Percentiles rank a stretch among this genome's conserved stretches.
Evolutionary conservation across 2,888 invertebrate species (phyloP).

Genomic region (Tetragonisca angustula): DNA sequence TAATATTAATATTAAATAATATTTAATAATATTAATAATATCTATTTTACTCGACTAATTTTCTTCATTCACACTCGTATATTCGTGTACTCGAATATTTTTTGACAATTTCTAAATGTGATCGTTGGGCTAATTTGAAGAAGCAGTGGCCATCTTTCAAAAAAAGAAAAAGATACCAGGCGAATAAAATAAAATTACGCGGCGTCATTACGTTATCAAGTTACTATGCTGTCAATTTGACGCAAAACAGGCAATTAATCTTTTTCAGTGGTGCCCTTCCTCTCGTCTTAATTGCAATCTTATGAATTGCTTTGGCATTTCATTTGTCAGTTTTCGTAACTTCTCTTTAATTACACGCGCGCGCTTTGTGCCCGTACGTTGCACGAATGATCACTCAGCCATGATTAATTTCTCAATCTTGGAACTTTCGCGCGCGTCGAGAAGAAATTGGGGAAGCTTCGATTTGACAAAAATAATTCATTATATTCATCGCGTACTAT

Average conservation of each 20-base stretch:
- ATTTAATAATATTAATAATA: too few species aligned
- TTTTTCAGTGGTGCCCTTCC: constrained; percentile 7
- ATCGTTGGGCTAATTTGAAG: too few species aligned
- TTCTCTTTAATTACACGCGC: constrained; percentile 14
- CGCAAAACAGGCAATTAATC: constrained; percentile 17
- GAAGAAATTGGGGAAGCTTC: background rate
- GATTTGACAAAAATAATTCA: background rate
- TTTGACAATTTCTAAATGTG: too few species aligned
- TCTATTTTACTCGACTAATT: too few species aligned
- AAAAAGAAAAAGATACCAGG: too few species aligned
- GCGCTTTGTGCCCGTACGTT: background rate
- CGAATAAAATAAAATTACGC: too few species aligned
- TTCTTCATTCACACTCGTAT: background rate
- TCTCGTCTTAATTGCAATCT: constrained; percentile 21
- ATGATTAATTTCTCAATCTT: constrained; percentile 15
- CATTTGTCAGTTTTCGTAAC: constrained; percentile 31
- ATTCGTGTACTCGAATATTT: too few species aligned
- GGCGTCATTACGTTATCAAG: background rate
- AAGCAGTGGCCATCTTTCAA: too few species aligned
- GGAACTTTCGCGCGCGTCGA: background rate
- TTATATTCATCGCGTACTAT: background rate
- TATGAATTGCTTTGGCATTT: constrained; percentile 26
- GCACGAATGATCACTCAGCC: constrained; percentile 10
- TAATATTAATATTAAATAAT: too few species aligned
- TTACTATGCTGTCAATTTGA: constrained; percentile 3